phyloP scores from a whole-genome alignment of 2,797 vertebrate genomes.

The Jordanella pulchra region DNA sequence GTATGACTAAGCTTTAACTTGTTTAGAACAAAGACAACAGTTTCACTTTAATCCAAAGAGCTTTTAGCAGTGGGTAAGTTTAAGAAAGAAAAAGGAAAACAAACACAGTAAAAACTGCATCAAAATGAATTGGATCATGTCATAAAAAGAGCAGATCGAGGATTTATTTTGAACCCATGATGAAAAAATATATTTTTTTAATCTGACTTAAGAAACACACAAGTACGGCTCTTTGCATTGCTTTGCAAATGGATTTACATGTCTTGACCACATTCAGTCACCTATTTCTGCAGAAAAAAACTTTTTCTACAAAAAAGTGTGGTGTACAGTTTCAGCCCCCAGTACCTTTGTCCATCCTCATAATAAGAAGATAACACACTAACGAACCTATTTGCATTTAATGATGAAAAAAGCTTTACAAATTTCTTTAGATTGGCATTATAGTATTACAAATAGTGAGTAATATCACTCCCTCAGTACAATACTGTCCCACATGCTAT shows the following conservation, averaged over 20 bases:
- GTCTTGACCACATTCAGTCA: not conserved
- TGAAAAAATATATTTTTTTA: not conserved
- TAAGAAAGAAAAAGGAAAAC: not conserved
- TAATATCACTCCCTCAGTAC: not conserved
- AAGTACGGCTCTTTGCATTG: not conserved
- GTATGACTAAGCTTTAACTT: conserved; percentile 37
- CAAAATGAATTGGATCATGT: not conserved
- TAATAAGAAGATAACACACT: too few species aligned
- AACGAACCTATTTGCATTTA: not conserved
- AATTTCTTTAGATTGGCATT: not conserved
- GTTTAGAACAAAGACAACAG: conserved; percentile 2
- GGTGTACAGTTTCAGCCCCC: not conserved
- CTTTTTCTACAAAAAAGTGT: too few species aligned
- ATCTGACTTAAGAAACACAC: not conserved
- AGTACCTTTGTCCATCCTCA: too few species aligned
- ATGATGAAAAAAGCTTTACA: not conserved
- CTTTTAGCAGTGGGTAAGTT: conserved; percentile 1
- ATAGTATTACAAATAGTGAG: not conserved
- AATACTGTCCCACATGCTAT: not conserved
- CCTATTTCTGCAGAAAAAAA: too few species aligned
- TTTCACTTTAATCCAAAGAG: not conserved
- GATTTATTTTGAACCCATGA: not conserved
- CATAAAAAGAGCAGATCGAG: not conserved
- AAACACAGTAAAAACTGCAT: not conserved
- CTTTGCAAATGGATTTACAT: not conserved